Conservation (phyloP, 2,888 invertebrate species). For the Mesodorylaimus sp. region DNA sequence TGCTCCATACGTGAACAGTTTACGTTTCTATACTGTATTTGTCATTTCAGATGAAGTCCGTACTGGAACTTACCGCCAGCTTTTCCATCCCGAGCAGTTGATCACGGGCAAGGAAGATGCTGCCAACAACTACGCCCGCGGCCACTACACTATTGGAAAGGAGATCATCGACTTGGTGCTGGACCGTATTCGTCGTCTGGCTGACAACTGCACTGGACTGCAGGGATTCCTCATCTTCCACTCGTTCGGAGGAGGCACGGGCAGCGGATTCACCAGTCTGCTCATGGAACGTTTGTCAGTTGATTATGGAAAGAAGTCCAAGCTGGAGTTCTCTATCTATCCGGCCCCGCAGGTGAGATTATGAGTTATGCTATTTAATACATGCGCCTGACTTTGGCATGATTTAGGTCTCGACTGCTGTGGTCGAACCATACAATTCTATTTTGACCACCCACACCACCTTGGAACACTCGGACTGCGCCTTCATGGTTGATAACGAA, state of each 20-base stretch:
- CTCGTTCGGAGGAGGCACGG: constrained; percentile 69
- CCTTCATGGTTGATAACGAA: constrained; percentile 80
- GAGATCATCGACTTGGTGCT: constrained; percentile 54
- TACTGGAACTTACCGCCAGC: constrained; percentile 52
- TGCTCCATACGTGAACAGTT: too few relatives aligned
- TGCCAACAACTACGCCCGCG: constrained; percentile 90
- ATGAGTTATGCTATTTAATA: too few relatives aligned
- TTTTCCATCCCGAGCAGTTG: constrained; percentile 92
- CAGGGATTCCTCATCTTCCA: constrained; percentile 68
- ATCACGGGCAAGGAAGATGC: constrained; percentile 93
- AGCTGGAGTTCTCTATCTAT: constrained; percentile 64
- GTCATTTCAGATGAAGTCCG: constrained; percentile 30
- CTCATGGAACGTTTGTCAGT: constrained; percentile 60
- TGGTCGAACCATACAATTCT: constrained; percentile 89
- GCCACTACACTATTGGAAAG: constrained; percentile 82
- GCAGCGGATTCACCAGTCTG: constrained; percentile 64
- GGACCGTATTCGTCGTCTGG: constrained; percentile 52
- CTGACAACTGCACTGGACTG: constrained; percentile 57
- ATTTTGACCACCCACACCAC: constrained; percentile 88
- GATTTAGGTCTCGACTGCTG: constrained; percentile 72
- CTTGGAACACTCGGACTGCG: constrained; percentile 76
- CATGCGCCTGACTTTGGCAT: too few relatives aligned
- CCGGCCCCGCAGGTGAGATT: constrained; percentile 70
- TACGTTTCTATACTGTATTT: too few relatives aligned
- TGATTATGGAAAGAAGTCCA: constrained; percentile 64